phyloP scores from a whole-genome alignment of 1,140 invertebrate species.

The Belonocnema kinseyi region DNA sequence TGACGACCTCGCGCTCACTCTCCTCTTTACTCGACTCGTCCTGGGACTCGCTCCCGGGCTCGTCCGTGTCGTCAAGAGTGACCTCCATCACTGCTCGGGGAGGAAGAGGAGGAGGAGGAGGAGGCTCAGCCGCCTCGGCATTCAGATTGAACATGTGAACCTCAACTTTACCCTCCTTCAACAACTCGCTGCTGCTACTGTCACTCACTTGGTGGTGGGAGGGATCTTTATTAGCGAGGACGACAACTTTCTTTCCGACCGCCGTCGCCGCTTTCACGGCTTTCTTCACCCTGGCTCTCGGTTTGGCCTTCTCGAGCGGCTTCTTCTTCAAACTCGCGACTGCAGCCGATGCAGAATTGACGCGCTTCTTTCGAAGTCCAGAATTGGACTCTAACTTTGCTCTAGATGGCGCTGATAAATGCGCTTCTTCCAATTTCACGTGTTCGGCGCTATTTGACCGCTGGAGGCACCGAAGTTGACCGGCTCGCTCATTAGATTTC shows the following conservation, averaged over 20 bases:
- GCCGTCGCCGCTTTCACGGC: neutral
- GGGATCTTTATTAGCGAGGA: too few relatives aligned
- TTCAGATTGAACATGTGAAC: neutral
- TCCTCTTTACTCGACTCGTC: neutral
- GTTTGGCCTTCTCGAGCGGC: neutral
- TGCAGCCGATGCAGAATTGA: neutral
- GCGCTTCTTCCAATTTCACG: conserved; percentile 77
- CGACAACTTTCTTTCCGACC: neutral
- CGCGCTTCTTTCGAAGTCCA: too few relatives aligned
- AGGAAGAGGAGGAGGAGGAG: too few relatives aligned
- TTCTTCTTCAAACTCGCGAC: neutral
- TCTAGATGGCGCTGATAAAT: conserved; percentile 74
- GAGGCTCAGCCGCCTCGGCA: neutral
- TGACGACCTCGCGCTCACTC: conserved; percentile 9
- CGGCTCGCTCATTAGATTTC: conserved; percentile 46
- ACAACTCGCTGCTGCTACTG: too few relatives aligned
- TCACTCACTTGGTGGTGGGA: too few relatives aligned
- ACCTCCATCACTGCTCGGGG: conserved; percentile 33
- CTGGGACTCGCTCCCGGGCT: conserved; percentile 24
- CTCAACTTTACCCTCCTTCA: neutral
- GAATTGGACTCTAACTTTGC: conserved; percentile 62
- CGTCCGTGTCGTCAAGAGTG: conserved; percentile 41
- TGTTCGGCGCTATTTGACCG: conserved; percentile 61
- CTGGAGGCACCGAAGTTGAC: conserved; percentile 44
- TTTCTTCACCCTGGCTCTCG: neutral